These are phyloP conservation scores for Papilio xuthus DNA, from an alignment of 1,140 invertebrate genomes.

Conservation along the genomic window DNA sequence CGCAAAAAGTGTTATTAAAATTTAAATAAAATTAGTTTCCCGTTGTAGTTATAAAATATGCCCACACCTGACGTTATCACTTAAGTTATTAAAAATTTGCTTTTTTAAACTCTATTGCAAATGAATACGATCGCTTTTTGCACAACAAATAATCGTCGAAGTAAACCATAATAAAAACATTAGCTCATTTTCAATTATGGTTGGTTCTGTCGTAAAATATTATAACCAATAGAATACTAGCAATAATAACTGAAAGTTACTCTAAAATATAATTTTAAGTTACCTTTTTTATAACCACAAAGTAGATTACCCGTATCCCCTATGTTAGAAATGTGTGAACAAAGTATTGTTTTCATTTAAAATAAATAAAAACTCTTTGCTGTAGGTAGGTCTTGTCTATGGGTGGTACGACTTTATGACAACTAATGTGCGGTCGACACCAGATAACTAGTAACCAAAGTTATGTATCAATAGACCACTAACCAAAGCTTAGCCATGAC, in stretches of 20 bases:
- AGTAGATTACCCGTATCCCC: constrained; percentile 75
- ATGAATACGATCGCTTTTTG: background rate
- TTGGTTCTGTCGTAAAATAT: constrained; percentile 49
- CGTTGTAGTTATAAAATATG: constrained; percentile 9
- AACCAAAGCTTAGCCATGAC: background rate
- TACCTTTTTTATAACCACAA: constrained; percentile 62
- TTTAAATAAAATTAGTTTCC: background rate
- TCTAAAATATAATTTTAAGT: constrained; percentile 45
- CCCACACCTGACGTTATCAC: constrained; percentile 26
- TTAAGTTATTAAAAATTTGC: background rate
- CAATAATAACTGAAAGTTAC: constrained; percentile 41
- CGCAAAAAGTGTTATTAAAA: background rate
- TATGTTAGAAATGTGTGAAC: constrained; percentile 62
- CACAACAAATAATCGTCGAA: background rate
- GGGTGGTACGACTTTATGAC: constrained; percentile 29
- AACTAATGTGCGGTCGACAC: constrained; percentile 2
- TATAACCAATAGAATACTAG: constrained; percentile 47
- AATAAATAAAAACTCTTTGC: constrained; percentile 40
- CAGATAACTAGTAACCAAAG: background rate
- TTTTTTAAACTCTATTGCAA: constrained; percentile 2
- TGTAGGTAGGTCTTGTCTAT: constrained; percentile 49
- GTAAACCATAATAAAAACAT: constrained; percentile 43
- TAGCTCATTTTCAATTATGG: constrained; percentile 58
- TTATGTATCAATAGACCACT: background rate
- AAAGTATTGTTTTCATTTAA: constrained; percentile 39